These are phyloP conservation scores for Zaprionus obscuricornis DNA, from an alignment of 2,888 invertebrate species.

Conservation along the genomic window DNA sequence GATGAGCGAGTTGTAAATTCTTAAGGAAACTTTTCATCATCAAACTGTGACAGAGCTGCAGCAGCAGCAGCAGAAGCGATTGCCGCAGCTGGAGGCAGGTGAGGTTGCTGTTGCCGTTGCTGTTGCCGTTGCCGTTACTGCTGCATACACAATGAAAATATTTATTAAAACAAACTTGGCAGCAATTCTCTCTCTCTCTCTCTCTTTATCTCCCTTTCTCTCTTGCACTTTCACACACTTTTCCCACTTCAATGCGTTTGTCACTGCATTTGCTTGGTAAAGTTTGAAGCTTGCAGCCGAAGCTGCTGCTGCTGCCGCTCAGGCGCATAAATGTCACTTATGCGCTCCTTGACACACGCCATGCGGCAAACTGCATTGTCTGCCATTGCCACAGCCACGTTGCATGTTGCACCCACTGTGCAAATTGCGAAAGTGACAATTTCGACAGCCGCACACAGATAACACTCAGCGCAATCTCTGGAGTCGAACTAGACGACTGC, in stretches of 20 bases:
- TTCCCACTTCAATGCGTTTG: conserved; percentile 22
- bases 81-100: conserved; percentile 46
- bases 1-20: conserved; percentile 66
- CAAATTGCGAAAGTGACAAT: conserved; percentile 78
- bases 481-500: background rate
- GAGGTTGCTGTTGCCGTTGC: conserved; percentile 25
- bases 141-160: conserved; percentile 73
- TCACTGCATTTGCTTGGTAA: conserved; percentile 42
- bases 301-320: conserved; percentile 22
- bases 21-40: conserved; percentile 57
- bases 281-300: conserved; percentile 34
- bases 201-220: background rate
- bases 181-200: conserved; percentile 18
- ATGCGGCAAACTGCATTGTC: conserved; percentile 62
- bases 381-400: conserved; percentile 23
- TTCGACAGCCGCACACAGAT: conserved; percentile 63
- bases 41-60: conserved; percentile 24
- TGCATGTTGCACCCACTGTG: conserved; percentile 49
- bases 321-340: conserved; percentile 79
- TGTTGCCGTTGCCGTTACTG: conserved; percentile 15
- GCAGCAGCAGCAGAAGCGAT: conserved; percentile 3
- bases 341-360: conserved; percentile 65
- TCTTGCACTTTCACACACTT: background rate
- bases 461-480: background rate
- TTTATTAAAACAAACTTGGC: conserved; percentile 78